Conservation (phyloP, 2,113 vertebrate genomes). For the Sylvietta virens region DNA sequence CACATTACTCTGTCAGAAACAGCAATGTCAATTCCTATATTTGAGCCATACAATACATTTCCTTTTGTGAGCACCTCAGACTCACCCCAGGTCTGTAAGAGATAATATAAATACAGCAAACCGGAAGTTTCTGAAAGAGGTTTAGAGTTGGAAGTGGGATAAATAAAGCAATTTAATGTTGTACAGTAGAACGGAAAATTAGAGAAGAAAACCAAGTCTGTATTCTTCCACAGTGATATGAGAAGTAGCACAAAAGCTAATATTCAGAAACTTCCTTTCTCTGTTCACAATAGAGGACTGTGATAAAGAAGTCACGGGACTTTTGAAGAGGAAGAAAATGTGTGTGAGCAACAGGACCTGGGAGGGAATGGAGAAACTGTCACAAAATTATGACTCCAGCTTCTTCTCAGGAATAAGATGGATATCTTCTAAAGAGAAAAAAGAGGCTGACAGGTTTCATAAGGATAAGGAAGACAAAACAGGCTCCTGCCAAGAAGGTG, state of each 20-base stretch:
- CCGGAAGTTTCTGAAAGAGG: not conserved
- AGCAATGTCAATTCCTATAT: conserved; percentile 27
- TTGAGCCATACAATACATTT: conserved; percentile 22
- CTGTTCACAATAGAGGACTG: not conserved
- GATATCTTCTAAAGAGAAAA: not conserved
- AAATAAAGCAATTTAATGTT: not conserved
- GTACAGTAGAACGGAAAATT: not conserved
- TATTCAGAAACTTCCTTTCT: not conserved
- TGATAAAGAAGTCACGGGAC: not conserved
- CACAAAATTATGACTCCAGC: not conserved
- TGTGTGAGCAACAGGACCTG: not conserved
- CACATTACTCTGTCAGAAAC: conserved; percentile 34
- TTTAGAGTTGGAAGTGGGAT: not conserved
- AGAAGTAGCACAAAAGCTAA: not conserved
- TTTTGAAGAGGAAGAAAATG: not conserved
- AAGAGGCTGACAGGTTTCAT: not conserved
- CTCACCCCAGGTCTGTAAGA: not conserved
- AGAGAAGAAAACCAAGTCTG: not conserved
- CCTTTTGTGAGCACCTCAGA: not conserved
- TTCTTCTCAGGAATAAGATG: not conserved
- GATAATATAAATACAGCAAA: not conserved
- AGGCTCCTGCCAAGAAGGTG: not conserved
- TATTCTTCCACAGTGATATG: not conserved
- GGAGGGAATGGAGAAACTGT: not conserved
- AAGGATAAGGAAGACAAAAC: not conserved